Base-by-base conservation (phyloP, 1,140 invertebrate species). In the Druon quercuslanigerum region DNA sequence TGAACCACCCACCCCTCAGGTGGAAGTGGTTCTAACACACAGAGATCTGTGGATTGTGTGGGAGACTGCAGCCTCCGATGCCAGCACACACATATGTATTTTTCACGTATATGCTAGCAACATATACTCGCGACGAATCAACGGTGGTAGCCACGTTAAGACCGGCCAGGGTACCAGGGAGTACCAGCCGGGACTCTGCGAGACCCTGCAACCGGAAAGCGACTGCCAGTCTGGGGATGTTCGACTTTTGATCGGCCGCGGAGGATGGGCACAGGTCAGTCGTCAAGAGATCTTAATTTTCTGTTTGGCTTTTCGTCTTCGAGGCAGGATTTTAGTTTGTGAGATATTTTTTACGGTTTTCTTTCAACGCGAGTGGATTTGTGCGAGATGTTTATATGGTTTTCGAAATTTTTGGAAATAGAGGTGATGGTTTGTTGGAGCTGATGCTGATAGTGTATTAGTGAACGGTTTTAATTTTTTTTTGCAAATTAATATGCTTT, bases 231-330 rank as follows among this genome's bases (percentile, higher is more conserved):
- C 84, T 83, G 84, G 82, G 82, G 84, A 88, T 88, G 87, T 79
- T 85, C 80, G 84, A 87, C 83, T 87, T 88, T 82, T 88, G 82
- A 87, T 82, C 80, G 81, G 82, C 51, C 79, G 78, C 84, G 80
- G 82, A 89, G 85, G 82, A 89, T 89, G 88, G 86, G 86, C 84
- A 85, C 87, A 88, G 88, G 88, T 89, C 85, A 87, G 88, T 89
- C 78, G 79, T 33, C 76, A 79, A 78, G 74, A 74, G 52, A 7
- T 70, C 17, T 33, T 66, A 75, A 76, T 74, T 78, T 57, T 52
- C 52, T 50, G 12, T 70, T 46, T 72, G 11, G 6, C 60, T 75
- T 66, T 75, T 54, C 17, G 12, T 20, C 14, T 33, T 60, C 25
- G 13, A 16, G 25, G 25, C 16, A 16, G 12, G 46, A 11, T 2